Conservation (phyloP, 2,113 vertebrate genomes). For the Eonycteris spelaea region DNA sequence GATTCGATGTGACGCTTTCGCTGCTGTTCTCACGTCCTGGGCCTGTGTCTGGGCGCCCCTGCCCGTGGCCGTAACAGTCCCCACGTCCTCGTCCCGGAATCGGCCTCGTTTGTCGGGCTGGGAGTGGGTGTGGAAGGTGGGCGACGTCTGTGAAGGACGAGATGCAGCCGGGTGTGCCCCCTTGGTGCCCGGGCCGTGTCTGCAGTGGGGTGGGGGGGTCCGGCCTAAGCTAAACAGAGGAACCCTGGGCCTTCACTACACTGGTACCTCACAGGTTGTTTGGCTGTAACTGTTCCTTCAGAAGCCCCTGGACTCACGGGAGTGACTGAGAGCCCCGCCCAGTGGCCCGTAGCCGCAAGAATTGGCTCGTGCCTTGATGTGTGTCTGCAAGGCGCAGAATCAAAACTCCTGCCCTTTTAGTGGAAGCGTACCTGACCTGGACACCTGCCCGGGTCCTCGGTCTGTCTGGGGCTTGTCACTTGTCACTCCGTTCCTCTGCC, state of each 20-base stretch:
- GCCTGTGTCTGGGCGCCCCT: not conserved
- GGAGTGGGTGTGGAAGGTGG: not conserved
- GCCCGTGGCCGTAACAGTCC: accelerated
- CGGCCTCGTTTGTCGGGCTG: not conserved
- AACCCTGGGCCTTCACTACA: no score
- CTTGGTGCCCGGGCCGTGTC: accelerated
- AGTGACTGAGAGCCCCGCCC: not conserved
- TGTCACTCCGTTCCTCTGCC: not conserved
- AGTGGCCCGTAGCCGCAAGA: accelerated
- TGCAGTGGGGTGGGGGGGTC: not conserved
- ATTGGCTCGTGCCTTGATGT: not conserved
- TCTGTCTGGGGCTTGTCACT: not conserved
- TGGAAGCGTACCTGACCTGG: not conserved
- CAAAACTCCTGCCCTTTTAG: accelerated
- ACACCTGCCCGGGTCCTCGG: not conserved
- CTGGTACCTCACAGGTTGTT: no score
- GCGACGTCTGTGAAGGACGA: not conserved
- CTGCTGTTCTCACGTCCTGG: accelerated
- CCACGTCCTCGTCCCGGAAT: accelerated
- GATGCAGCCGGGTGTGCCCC: not conserved
- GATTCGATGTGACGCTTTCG: accelerated
- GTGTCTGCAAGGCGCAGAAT: accelerated
- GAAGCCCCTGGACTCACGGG: not conserved
- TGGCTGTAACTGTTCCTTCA: not conserved
- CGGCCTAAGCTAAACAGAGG: not conserved